phyloP scores from a whole-genome alignment of 1,140 invertebrate genomes.

The Holotrichia oblita region DNA sequence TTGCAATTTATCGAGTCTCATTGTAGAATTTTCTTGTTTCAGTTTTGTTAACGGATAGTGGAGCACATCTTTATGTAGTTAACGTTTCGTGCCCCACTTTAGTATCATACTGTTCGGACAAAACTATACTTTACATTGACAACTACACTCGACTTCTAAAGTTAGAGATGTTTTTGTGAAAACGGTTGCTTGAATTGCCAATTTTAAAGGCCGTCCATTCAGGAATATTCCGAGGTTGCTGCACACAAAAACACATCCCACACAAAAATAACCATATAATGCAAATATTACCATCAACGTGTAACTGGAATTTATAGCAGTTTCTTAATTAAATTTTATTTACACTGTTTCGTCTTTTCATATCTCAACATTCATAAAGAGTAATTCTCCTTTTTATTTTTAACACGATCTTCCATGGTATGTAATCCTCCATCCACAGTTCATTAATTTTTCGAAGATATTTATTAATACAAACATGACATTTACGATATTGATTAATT shows the following conservation, averaged over 20 bases:
- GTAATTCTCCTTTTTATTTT: not conserved
- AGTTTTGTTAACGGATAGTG: no score
- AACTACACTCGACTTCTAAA: not conserved
- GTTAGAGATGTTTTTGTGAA: no score
- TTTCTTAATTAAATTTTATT: constrained; percentile 28
- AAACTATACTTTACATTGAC: not conserved
- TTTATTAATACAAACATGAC: not conserved
- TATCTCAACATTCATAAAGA: not conserved
- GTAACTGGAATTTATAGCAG: constrained; percentile 1
- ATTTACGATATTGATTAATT: constrained; percentile 10
- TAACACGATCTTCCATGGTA: not conserved
- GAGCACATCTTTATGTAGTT: no score
- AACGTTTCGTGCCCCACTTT: no score
- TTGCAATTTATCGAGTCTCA: no score
- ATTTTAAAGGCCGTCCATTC: not conserved
- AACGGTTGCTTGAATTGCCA: no score
- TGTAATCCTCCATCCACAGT: not conserved
- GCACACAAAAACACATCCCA: not conserved
- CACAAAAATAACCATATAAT: not conserved
- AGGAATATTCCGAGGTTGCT: not conserved
- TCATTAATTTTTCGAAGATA: constrained; percentile 6
- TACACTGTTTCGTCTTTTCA: not conserved
- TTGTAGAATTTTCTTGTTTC: no score
- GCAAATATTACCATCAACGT: constrained; percentile 5
- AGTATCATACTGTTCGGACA: no score